phyloP scores from a whole-genome alignment of 92 coral and sea anemone genomes.

The Porites evermanni region DNA sequence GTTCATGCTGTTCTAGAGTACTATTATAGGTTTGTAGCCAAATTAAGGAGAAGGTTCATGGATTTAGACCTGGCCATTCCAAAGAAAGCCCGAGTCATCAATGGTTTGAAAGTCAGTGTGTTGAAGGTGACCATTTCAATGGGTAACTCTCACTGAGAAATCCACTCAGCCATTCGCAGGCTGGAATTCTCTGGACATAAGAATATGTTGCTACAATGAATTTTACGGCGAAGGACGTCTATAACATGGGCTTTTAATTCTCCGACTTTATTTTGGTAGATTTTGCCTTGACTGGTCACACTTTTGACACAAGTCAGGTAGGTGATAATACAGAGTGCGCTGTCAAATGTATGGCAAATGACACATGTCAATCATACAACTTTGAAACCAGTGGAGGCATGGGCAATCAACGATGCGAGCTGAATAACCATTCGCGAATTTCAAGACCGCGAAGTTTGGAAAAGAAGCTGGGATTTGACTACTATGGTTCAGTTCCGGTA shows the following conservation, averaged over 20 bases:
- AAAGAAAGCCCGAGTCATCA: too few relatives aligned
- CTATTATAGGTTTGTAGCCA: too few relatives aligned
- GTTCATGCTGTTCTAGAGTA: too few relatives aligned
- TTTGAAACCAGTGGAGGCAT: background rate
- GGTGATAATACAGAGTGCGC: background rate
- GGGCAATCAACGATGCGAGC: background rate
- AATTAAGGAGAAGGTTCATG: too few relatives aligned
- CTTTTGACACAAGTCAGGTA: background rate
- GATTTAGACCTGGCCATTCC: too few relatives aligned
- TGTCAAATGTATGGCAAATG: constrained; percentile 10
- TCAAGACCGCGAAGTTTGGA: background rate
- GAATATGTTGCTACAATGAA: too few relatives aligned
- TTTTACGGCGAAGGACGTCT: background rate
- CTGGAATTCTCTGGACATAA: too few relatives aligned
- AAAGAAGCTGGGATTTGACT: background rate
- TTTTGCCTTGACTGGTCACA: background rate
- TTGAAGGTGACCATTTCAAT: too few relatives aligned
- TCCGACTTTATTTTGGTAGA: background rate
- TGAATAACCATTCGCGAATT: background rate
- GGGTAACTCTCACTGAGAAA: too few relatives aligned
- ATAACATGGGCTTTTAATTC: background rate
- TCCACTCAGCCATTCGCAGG: too few relatives aligned
- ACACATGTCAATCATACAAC: constrained; percentile 38
- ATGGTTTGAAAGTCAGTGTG: too few relatives aligned
- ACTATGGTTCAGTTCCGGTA: constrained; percentile 3